These are phyloP conservation scores for Diaphora mendica DNA, from an alignment of 2,888 invertebrate genomes.

Conservation along the genomic window DNA sequence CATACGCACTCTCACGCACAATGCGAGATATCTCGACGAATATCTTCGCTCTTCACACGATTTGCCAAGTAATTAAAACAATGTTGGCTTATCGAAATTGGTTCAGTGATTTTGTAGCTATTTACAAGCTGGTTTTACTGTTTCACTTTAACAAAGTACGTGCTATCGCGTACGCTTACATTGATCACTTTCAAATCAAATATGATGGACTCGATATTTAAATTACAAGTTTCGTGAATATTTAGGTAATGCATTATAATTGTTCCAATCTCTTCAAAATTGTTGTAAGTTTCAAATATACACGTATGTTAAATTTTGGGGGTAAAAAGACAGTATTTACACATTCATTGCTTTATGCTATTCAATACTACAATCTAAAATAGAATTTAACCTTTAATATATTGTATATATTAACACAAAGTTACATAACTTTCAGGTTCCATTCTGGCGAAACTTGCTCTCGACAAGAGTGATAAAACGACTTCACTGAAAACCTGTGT, in stretches of 20 bases:
- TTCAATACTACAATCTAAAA: too few species aligned
- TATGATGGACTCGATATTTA: neutral
- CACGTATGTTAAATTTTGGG: too few species aligned
- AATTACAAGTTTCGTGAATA: neutral
- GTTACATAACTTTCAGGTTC: neutral
- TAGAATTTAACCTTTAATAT: too few species aligned
- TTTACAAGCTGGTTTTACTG: conserved; percentile 20
- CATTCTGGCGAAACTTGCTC: neutral
- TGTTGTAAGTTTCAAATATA: too few species aligned
- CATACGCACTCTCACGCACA: conserved; percentile 58
- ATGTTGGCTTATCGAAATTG: conserved; percentile 54
- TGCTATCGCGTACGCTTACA: neutral
- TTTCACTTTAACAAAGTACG: neutral
- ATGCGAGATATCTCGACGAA: conserved; percentile 48
- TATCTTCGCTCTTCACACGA: conserved; percentile 54
- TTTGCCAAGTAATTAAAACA: conserved; percentile 54
- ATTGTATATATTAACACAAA: too few species aligned
- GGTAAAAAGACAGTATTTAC: too few species aligned
- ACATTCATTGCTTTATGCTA: too few species aligned
- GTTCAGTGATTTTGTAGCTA: conserved; percentile 51
- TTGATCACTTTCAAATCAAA: neutral
- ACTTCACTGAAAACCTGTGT: too few species aligned
- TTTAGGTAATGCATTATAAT: neutral
- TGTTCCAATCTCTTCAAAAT: neutral
- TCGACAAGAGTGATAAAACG: too few species aligned